phyloP scores from a whole-genome alignment of 92 coral and sea anemone species.

The Muricea muricata region DNA sequence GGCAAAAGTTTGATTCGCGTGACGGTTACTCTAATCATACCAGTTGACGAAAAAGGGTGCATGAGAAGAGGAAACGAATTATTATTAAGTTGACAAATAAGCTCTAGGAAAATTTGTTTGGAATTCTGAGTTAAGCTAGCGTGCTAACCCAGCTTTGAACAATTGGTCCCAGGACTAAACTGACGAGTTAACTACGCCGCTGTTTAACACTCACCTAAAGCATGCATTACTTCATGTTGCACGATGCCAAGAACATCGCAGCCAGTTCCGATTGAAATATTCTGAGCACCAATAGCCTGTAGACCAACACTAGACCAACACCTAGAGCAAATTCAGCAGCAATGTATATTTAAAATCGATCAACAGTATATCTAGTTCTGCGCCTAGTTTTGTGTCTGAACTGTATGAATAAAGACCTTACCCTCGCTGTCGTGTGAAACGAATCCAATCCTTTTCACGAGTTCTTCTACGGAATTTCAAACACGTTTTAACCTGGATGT shows the following conservation, averaged over 20 bases:
- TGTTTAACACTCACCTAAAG: conserved; percentile 67
- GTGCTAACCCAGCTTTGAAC: too few species aligned
- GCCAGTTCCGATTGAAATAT: conserved; percentile 56
- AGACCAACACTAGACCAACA: conserved; percentile 63
- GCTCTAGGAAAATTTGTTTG: too few species aligned
- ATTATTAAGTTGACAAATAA: too few species aligned
- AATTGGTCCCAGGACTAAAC: too few species aligned
- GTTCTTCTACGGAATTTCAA: background rate
- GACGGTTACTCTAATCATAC: too few species aligned
- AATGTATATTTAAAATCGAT: background rate
- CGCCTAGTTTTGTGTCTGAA: background rate
- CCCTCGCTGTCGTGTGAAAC: background rate
- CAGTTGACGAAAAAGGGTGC: too few species aligned
- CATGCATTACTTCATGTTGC: conserved; percentile 73
- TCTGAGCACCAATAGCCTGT: conserved; percentile 36
- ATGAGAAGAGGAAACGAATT: too few species aligned
- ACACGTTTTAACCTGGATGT: background rate
- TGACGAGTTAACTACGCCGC: too few species aligned
- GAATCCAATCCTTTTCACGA: background rate
- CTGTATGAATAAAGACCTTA: background rate
- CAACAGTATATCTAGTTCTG: background rate
- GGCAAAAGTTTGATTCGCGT: too few species aligned
- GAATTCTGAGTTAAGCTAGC: too few species aligned
- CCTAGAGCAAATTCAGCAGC: conserved; percentile 2
- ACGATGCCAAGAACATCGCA: conserved; percentile 51